Evolutionary conservation across 2,888 invertebrate species (phyloP), one percentile per base, ranked within the genome.

Genomic region (Bellardia pandia): DNA sequence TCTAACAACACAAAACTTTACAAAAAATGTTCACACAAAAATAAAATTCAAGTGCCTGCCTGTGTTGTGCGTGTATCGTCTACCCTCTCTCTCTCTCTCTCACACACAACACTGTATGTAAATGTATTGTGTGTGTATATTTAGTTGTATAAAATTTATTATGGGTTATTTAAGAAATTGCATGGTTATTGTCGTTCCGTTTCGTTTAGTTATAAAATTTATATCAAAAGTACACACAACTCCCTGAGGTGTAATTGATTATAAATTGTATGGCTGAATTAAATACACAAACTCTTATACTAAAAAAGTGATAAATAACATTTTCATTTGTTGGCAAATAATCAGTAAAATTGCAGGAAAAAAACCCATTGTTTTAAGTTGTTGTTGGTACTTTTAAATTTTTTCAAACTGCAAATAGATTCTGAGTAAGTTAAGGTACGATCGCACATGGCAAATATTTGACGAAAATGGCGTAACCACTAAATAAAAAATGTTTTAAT

Each of bases 101-200:
- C 14, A n/a, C n/a, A n/a, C n/a, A n/a, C n/a, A 14, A 23, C 23
- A 14, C 5, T 69, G 14, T 30, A 69, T 69, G 51, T 33, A 69
- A 69, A 48, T 69, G 4, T 60, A 33, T 60, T 33, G 14, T 66
- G 23, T 66, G 23, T 42, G 16, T 16, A 64, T 42, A 42, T 53
- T 53, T 53, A 16, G 64, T 74, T 56, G 40, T 37, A 64, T 42
- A 40, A 74, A 74, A 72, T 77, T 81, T 77, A 72, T 77, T 66
- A 66, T 77, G 53, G 66, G 56, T 77, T 78, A 72, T 81, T 86
- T 74, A 60, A 56, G 53, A 78, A 82, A 79, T 75, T 74, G 42
- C 33, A 81, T 71, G 60, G 42, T 62, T 48, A 14, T 48, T 68
- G 23, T 42, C 37, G 66, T 66, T 42, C 23, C 23, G 23, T 81